Base-by-base conservation (phyloP, 2,113 vertebrate genomes). In the Eudyptes chrysolophus region DNA sequence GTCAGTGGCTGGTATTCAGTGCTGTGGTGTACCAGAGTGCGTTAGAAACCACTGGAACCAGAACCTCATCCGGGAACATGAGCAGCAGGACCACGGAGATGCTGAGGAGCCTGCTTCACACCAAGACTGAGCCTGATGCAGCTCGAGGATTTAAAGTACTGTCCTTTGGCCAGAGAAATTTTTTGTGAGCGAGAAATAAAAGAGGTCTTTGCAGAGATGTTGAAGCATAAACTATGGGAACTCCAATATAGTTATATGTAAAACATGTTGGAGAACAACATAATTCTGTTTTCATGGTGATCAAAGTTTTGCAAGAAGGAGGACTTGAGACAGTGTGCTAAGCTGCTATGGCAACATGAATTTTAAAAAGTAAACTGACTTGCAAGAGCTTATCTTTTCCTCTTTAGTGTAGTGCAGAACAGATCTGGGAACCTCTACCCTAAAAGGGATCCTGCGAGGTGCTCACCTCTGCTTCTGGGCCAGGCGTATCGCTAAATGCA, bases 301-400 rank as follows among this genome's bases (percentile, higher is more conserved):
- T 98, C 97, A 98, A 98, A 98, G 98, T 97, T 94, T 78, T 49
- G 88, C 87, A 83, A 65, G 97, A 84, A 83, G 68, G 72, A 96
- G 95, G 96, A 93, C 97, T 90, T n/a, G 24, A 90, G 94, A 97
- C 94, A 91, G 81, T 87, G 90, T 70, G 90, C 94, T 95, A 96
- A n/a, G 93, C 98, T 98, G 97, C 98, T 96, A 98, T 97, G 96
- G 98, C 96, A 98, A 98, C 97, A 1, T 82, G 97, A 97, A 98
- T 98, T 97, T 98, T 97, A 97, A 98, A 92, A 92, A 96, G 76
- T 94, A 95, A 97, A 85, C 97, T 70, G 6, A 80, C 89, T 97
- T 94, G 92, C 95, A 92, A 90, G 93, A 71, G 84, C 86, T 89
- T 87, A 87, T 88, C 95, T 94, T 89, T 94, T 72, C 48, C 52